Conservation (phyloP, 2,113 vertebrate genomes). For the Carollia perspicillata region DNA sequence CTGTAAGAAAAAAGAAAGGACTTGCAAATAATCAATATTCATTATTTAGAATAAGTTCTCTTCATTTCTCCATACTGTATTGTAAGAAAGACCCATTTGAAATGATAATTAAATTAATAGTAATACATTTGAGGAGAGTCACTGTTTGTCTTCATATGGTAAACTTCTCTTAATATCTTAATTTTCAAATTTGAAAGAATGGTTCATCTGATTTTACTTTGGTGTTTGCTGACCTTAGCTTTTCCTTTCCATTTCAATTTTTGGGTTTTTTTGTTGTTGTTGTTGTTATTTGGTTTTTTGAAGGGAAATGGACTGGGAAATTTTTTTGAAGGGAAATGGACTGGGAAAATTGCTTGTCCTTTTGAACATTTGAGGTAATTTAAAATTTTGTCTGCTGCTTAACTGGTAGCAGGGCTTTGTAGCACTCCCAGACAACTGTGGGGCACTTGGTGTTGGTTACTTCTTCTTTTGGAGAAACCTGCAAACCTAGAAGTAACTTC, state of each 20-base stretch:
- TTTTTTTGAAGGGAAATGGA: background rate
- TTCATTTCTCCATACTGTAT: background rate
- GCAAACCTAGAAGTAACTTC: background rate
- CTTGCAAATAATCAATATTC: background rate
- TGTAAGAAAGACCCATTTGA: background rate
- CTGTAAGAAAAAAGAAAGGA: background rate
- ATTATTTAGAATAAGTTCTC: background rate
- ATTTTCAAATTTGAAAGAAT: background rate
- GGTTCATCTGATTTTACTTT: background rate
- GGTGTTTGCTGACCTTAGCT: background rate
- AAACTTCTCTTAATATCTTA: background rate
- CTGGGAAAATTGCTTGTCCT: background rate
- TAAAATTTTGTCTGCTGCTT: background rate
- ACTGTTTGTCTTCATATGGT: background rate
- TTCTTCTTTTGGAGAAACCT: background rate
- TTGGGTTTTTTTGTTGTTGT: background rate
- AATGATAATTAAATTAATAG: background rate
- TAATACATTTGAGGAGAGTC: background rate
- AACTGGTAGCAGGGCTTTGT: background rate
- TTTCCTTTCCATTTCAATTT: background rate
- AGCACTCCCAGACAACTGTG: background rate
- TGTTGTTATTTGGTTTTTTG: too few relatives aligned
- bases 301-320: background rate
- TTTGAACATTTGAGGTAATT: background rate
- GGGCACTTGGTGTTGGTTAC: background rate